Evolutionary conservation across 2,113 vertebrate genomes (phyloP).

Genomic region (Phyllostomus hastatus): DNA sequence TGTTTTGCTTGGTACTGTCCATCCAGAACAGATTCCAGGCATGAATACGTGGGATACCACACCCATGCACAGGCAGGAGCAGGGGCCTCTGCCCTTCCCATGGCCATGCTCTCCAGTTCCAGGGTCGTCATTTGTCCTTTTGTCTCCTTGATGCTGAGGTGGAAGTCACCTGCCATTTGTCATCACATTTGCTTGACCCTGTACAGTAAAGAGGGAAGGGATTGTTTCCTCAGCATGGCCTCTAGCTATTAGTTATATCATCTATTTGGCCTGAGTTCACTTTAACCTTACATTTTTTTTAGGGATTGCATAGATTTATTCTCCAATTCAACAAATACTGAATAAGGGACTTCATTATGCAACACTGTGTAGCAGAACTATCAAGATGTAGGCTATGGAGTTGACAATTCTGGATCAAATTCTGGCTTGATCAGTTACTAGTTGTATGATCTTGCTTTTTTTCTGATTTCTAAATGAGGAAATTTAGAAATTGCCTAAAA

Average conservation of each 20-base stretch:
- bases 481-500: neutral
- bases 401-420: neutral
- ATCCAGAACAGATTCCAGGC: neutral
- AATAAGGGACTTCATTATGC: neutral
- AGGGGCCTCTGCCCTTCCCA: neutral
- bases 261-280: neutral
- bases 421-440: neutral
- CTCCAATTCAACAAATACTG: neutral
- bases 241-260: neutral
- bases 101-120: neutral
- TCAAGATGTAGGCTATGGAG: neutral
- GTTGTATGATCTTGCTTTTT: neutral
- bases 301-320: neutral
- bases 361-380: neutral
- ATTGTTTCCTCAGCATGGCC: neutral
- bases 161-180: neutral
- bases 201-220: neutral
- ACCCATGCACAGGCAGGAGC: neutral
- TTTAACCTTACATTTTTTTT: neutral
- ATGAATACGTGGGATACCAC: accelerated
- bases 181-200: neutral
- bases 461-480: neutral
- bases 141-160: neutral
- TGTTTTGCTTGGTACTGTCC: too few species aligned
- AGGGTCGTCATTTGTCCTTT: neutral